Conservation (phyloP, 2,797 vertebrate species). For the Oryzias dopingdopingensis region DNA sequence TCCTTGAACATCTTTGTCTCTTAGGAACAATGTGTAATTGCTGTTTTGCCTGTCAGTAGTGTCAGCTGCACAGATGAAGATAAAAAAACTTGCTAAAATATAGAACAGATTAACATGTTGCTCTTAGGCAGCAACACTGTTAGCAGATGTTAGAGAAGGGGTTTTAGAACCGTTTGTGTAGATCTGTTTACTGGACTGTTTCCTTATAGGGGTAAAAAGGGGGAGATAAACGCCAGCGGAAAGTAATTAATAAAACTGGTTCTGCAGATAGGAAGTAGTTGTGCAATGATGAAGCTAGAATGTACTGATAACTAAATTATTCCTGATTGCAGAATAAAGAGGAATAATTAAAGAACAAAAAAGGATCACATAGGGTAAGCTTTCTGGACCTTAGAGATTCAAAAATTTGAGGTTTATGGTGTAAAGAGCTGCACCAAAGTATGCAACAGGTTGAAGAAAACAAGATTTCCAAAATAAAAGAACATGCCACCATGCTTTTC, state of each 20-base stretch:
- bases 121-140: conserved; percentile 13
- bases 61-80: conserved; percentile 4
- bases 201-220: conserved; percentile 21
- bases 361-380: neutral
- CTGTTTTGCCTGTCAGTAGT: neutral
- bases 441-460: too few relatives aligned
- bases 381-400: too few relatives aligned
- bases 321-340: neutral
- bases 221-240: conserved; percentile 25
- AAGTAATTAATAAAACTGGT: conserved; percentile 15
- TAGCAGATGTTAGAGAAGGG: conserved; percentile 10
- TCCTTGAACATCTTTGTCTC: neutral
- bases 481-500: too few relatives aligned
- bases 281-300: too few relatives aligned
- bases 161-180: conserved; percentile 19
- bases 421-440: too few relatives aligned
- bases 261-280: neutral
- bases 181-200: conserved; percentile 46
- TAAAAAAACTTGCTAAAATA: conserved; percentile 11
- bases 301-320: too few relatives aligned
- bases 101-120: too few relatives aligned
- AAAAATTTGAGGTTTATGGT: too few relatives aligned
- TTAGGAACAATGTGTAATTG: neutral
- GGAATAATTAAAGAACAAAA: neutral
- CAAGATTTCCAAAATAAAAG: too few relatives aligned